Conservation (phyloP, 2,888 invertebrate species). For the Stramonita haemastoma region DNA sequence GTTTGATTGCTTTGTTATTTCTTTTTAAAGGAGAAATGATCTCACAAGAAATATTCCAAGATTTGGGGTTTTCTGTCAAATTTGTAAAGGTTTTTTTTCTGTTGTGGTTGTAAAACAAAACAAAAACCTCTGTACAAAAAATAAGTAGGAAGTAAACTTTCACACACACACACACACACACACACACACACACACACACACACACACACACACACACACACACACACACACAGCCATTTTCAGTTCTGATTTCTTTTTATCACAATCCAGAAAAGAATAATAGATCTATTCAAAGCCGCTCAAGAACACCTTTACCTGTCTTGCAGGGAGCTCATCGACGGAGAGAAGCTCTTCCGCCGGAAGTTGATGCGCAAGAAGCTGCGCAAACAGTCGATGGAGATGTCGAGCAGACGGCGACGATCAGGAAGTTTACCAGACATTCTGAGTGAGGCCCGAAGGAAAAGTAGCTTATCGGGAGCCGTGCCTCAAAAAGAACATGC, state of each 20-base stretch:
- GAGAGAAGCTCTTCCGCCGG: slow-evolving; percentile 44
- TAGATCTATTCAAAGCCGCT: too few species aligned
- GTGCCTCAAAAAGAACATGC: neutral
- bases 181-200: neutral
- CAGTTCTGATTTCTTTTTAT: too few species aligned
- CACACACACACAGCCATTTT: neutral
- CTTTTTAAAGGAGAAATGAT: too few species aligned
- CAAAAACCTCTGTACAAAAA: too few species aligned
- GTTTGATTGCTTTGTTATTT: too few species aligned
- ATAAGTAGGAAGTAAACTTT: neutral
- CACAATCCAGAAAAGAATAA: neutral
- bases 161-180: neutral
- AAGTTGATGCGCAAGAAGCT: slow-evolving; percentile 44
- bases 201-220: slow-evolving; percentile 21
- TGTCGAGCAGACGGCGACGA: neutral
- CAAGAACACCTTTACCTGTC: neutral
- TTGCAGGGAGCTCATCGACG: slow-evolving; percentile 42
- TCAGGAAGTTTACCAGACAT: slow-evolving; percentile 42
- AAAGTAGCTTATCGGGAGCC: neutral
- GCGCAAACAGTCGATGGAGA: slow-evolving; percentile 38
- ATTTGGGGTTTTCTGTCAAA: too few species aligned
- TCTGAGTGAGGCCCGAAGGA: slow-evolving; percentile 14
- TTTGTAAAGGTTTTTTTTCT: too few species aligned
- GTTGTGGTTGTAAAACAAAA: too few species aligned
- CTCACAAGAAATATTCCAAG: too few species aligned